Base-by-base conservation (phyloP, 2,888 invertebrate genomes). In the Erebia palarica region DNA sequence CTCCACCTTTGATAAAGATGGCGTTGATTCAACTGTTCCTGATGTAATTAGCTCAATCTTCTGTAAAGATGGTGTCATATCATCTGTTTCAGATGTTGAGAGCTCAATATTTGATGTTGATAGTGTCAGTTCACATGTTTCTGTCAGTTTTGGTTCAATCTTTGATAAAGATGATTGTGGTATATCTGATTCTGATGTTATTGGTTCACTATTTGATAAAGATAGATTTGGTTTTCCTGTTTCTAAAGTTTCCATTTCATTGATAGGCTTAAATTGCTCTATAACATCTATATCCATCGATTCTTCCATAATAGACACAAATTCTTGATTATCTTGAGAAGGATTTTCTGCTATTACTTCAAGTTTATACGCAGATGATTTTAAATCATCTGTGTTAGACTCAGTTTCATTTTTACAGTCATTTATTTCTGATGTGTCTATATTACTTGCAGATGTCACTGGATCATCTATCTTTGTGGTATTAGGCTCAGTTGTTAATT, bases 121-220 rank as follows among this genome's bases (percentile, higher is more conserved):
- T 53, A 60, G 27, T 61, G 58, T 55, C 11, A 13, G 60, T 2
- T 66, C 55, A 61, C 18, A 16, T 58, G 1, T 21, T 58, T 71
- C 42, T 14, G 16, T 51, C 1, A 42, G 1, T 49, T 21, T 51
- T 16, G 18, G 9, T 27, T 11, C 27, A 64, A 13, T 14, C 14
- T 49, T 57, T 14, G 64, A 64, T 10, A 44, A 5, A 53, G n/a
- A 47, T 47, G 11, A 18, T 14, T 7, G 44, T 42, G 59, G 21
- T 58, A 7, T 10, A 47, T 60, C 59, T 58, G 2, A 16, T 51
- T 71, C 42, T 10, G 16, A 51, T 5, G 18, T 10, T 49, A 13
- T 27, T 16, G 18, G 14, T 27, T 11, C 27, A 64, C 1, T 14
- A 9, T 49, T 57, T 14, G 64, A 64, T 10, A 13, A 5, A 53